These are phyloP conservation scores for Pissodes strobi DNA, from an alignment of 1,140 invertebrate genomes.

Conservation along the genomic window DNA sequence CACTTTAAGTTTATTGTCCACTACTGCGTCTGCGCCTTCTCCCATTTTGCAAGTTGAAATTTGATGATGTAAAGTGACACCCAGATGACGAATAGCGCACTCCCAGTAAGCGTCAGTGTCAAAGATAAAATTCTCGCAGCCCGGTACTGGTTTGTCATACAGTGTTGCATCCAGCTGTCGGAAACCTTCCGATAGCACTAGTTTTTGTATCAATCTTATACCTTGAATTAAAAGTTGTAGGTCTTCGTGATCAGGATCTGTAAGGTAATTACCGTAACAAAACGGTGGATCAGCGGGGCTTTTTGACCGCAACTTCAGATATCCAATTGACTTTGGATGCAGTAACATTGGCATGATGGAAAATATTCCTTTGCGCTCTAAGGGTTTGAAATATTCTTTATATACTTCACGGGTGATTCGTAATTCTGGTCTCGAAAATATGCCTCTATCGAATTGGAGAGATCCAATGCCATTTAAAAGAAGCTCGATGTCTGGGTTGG, in stretches of 20 bases:
- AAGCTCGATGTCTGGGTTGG: constrained; percentile 66
- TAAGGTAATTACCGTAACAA: constrained; percentile 69
- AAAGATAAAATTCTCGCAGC: constrained; percentile 55
- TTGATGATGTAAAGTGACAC: constrained; percentile 68
- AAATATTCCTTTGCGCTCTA: constrained; percentile 58
- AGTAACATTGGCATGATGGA: constrained; percentile 65
- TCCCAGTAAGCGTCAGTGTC: constrained; percentile 70
- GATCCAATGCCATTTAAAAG: constrained; percentile 61
- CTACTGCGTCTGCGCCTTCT: constrained; percentile 69
- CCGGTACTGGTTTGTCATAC: constrained; percentile 55
- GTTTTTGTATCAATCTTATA: constrained; percentile 45
- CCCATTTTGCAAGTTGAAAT: constrained; percentile 79
- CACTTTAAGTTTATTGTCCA: constrained; percentile 72
- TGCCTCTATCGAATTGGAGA: constrained; percentile 53
- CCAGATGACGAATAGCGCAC: constrained; percentile 70
- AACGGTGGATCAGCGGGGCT: constrained; percentile 68
- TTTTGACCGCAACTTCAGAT: constrained; percentile 60
- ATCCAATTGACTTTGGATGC: constrained; percentile 71
- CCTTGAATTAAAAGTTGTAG: constrained; percentile 53
- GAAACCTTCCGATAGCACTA: constrained; percentile 45
- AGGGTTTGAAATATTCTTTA: constrained; percentile 38
- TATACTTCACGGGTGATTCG: constrained; percentile 41
- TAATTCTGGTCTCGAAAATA: constrained; percentile 20
- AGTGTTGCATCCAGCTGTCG: constrained; percentile 54
- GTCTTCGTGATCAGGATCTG: constrained; percentile 57